Evolutionary conservation across 1,140 invertebrate genomes (phyloP).

Genomic region (Anastatus disparis): DNA sequence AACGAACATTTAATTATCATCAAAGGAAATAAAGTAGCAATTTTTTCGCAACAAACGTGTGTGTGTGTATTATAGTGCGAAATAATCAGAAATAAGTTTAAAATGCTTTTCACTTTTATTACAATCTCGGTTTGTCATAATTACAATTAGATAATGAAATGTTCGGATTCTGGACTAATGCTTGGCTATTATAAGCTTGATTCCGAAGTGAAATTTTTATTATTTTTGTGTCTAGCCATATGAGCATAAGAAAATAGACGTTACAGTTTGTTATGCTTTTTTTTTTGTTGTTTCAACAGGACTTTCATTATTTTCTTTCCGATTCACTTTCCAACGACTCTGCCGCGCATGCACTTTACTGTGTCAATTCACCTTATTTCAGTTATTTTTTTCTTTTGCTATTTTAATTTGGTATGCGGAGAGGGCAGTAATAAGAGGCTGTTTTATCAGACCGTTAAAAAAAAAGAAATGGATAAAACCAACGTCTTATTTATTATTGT

Average conservation of each 20-base stretch:
- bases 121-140: not conserved
- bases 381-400: too few relatives aligned
- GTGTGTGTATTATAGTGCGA: too few relatives aligned
- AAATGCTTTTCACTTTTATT: slow-evolving; percentile 29
- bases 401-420: too few relatives aligned
- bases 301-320: slow-evolving; percentile 46
- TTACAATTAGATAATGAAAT: slow-evolving; percentile 20
- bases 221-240: not conserved
- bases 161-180: too few relatives aligned
- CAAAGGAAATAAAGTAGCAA: too few relatives aligned
- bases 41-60: too few relatives aligned
- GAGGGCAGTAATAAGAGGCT: not conserved
- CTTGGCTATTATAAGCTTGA: too few relatives aligned
- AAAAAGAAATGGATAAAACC: not conserved
- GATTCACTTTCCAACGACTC: slow-evolving; percentile 37
- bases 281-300: not conserved
- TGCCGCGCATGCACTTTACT: not conserved
- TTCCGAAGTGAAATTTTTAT: not conserved
- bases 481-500: not conserved
- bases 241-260: not conserved
- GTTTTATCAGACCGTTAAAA: slow-evolving; percentile 24
- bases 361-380: not conserved
- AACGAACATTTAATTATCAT: too few relatives aligned
- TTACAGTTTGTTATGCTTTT: not conserved
- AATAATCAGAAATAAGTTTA: too few relatives aligned